Conservation (phyloP, 2,888 invertebrate genomes). For the Phengaris arion region DNA sequence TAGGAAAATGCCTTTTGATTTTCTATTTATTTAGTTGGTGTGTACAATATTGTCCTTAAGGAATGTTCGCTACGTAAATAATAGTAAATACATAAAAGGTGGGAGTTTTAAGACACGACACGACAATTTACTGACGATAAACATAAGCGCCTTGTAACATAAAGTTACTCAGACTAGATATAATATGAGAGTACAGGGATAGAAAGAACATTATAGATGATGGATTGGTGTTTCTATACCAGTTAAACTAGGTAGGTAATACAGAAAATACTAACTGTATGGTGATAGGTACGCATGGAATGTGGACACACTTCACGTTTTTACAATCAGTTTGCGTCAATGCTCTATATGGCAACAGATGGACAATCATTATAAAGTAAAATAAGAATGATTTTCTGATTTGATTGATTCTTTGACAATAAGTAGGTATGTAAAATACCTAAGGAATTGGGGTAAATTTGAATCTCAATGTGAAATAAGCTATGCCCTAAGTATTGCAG, state of each 20-base stretch:
- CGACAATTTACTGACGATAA: not conserved
- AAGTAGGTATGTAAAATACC: not conserved
- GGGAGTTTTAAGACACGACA: not conserved
- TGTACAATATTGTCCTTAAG: constrained; percentile 13
- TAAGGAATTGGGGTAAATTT: not conserved
- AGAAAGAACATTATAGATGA: not conserved
- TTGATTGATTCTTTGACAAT: not conserved
- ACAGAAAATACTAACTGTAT: not conserved
- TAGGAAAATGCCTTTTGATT: constrained; percentile 11
- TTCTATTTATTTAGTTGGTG: not conserved
- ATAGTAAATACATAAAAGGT: not conserved
- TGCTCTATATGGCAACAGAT: not conserved
- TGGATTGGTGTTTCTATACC: not conserved
- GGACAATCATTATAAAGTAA: not conserved
- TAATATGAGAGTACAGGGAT: not conserved
- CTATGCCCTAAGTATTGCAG: not conserved
- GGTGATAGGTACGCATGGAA: not conserved
- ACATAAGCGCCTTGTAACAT: not conserved
- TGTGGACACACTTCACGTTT: constrained; percentile 2
- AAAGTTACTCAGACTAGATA: not conserved
- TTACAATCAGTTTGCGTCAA: not conserved
- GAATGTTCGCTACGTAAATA: constrained; percentile 16
- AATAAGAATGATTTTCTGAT: not conserved
- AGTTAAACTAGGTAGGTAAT: not conserved
- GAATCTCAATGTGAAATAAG: not conserved